phyloP scores from a whole-genome alignment of 2,888 invertebrate species.

The Drosophila melanocephala region DNA sequence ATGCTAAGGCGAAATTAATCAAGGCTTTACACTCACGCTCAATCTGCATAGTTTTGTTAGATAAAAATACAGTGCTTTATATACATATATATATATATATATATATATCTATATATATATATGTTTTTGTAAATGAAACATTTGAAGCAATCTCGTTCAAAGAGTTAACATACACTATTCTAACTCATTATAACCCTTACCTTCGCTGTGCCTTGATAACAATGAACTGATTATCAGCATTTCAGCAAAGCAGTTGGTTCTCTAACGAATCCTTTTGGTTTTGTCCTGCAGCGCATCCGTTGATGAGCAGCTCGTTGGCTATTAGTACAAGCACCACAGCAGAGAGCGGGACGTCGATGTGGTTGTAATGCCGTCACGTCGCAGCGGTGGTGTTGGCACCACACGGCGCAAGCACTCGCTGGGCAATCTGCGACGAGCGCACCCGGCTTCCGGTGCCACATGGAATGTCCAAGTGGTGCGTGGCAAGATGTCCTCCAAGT shows the following conservation, averaged over 20 bases:
- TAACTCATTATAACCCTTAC: background rate
- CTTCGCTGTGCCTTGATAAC: background rate
- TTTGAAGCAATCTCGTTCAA: background rate
- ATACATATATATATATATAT: background rate
- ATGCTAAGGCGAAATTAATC: no score
- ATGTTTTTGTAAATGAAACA: background rate
- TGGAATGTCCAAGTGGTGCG: conserved; percentile 95
- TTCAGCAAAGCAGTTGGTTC: background rate
- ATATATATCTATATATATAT: no score
- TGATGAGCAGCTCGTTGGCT: conserved; percentile 31
- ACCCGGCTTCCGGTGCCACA: conserved; percentile 92
- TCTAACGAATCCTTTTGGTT: conserved; percentile 27
- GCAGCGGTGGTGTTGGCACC: conserved; percentile 79
- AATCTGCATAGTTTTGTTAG: background rate
- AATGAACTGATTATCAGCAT: conserved; percentile 19
- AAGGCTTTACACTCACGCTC: fast-evolving
- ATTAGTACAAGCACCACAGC: conserved; percentile 10
- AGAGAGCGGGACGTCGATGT: conserved; percentile 36
- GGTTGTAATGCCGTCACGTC: conserved; percentile 81
- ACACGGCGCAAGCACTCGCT: conserved; percentile 83
- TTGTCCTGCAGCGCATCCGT: conserved; percentile 31
- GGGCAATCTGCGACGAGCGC: conserved; percentile 89
- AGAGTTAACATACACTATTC: background rate
- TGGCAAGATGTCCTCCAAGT: conserved; percentile 94
- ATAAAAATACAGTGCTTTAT: background rate